phyloP scores from a whole-genome alignment of 2,888 invertebrate species.

The Hermodice carunculata region DNA sequence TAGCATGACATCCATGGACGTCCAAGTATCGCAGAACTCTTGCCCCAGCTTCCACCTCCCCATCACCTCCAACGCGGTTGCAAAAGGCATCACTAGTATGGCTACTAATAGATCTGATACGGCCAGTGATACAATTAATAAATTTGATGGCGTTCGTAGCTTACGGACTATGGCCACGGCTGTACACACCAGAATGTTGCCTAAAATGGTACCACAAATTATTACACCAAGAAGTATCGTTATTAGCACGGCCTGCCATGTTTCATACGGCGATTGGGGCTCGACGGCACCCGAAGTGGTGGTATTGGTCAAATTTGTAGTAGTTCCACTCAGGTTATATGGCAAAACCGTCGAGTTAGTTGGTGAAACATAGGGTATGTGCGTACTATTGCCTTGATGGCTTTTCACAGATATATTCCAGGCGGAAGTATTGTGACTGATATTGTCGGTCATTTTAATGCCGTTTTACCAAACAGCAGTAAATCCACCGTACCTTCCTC shows the following conservation, averaged over 20 bases:
- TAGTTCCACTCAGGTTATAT: no score
- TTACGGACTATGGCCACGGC: slow-evolving; percentile 73
- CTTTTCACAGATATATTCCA: no score
- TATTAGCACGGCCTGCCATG: slow-evolving; percentile 37
- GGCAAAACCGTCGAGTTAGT: no score
- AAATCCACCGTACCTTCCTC: no score
- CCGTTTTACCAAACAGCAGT: no score
- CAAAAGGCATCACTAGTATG: slow-evolving; percentile 73
- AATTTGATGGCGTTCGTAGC: slow-evolving; percentile 69
- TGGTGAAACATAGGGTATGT: no score
- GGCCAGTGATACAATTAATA: slow-evolving; percentile 67
- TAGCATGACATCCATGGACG: slow-evolving; percentile 72
- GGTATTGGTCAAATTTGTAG: no score
- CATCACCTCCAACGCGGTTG: slow-evolving; percentile 67
- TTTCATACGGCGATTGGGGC: slow-evolving; percentile 12
- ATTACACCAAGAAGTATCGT: slow-evolving; percentile 58
- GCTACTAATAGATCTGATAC: slow-evolving; percentile 73
- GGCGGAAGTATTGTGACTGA: no score
- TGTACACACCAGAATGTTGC: slow-evolving; percentile 72
- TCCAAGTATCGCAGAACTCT: slow-evolving; percentile 72
- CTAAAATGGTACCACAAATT: slow-evolving; percentile 71
- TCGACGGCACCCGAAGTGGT: no score
- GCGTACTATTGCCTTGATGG: no score
- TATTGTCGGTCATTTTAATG: no score
- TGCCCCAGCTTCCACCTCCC: slow-evolving; percentile 64